Evolutionary conservation across 2,888 invertebrate species (phyloP), one percentile per base, ranked within the genome.

Genomic region (Lithophane ornitopus): DNA sequence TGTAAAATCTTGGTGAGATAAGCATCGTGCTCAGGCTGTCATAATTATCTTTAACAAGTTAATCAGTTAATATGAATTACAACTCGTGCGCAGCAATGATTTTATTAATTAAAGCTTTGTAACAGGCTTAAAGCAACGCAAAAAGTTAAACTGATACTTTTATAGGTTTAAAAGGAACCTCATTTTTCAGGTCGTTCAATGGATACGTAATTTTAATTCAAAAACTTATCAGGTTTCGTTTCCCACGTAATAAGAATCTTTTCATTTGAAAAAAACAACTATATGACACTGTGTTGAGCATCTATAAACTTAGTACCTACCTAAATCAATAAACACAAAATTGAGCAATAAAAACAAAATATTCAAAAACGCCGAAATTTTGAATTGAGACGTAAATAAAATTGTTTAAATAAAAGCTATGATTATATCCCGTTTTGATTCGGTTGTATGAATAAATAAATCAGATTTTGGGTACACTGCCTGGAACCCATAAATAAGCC

Each of bases 401-500:
- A 69, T 52, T 63, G 65, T 74, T 72, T 49, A 66, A 82, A 82
- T 82, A 62, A 82, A 82, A 2, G n/a, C 52, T 59, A 67, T 76
- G 74, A 72, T n/a, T 54, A 58, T 34, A 76, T 70, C 1, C 67
- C 65, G 49, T 73, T 80, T 85, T 69, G 19, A 73, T 76, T 69
- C 49, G 59, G 61, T 67, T 72, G 44, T 69, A 54, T 66, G 75
- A 81, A 87, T 85, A 85, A 84, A 84, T 84, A 85, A 84, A 84
- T 84, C 80, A 79, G 74, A 76, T 87, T 80, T 77, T 73, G 69
- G 78, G 75, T 72, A 70, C 69, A 70, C 69, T 72, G 63, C 49
- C 4, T 39, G 22, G 6, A 19, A 34, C 46, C 56, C 78, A 81
- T 89, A 90, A 90, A 90, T 89, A 79, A 85, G 85, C 70, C 78